These are phyloP conservation scores for Clunio marinus DNA, from an alignment of 2,888 invertebrate species.

Conservation along the genomic window DNA sequence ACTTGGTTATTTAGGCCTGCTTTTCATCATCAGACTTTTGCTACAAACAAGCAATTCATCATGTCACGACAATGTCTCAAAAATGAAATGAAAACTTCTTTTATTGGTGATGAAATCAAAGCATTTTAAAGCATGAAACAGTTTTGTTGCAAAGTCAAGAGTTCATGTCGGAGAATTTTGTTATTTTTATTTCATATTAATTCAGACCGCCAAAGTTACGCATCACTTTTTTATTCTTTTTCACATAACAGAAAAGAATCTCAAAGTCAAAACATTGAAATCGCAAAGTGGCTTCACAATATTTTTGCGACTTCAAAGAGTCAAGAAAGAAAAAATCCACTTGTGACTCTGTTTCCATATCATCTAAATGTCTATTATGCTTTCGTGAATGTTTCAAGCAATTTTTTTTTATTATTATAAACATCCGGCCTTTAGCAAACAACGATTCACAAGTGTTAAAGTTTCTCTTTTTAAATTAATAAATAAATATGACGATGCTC, in stretches of 20 bases:
- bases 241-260: neutral
- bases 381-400: too few relatives aligned
- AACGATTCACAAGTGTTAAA: neutral
- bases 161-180: neutral
- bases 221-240: too few relatives aligned
- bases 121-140: neutral
- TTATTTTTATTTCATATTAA: neutral
- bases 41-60: slow-evolving; percentile 14
- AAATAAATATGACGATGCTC: neutral
- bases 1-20: slow-evolving; percentile 19
- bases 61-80: slow-evolving; percentile 7
- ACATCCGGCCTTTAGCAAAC: slow-evolving; percentile 9
- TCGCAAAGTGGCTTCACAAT: neutral
- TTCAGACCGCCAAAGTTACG: neutral
- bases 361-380: neutral
- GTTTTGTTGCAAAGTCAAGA: slow-evolving; percentile 10
- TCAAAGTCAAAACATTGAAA: slow-evolving; percentile 6
- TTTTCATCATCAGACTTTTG: neutral
- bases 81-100: neutral
- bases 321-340: neutral
- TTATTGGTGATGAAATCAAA: slow-evolving; percentile 13
- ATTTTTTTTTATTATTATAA: neutral
- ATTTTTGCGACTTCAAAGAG: neutral
- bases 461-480: neutral
- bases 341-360: slow-evolving; percentile 12